phyloP scores from a whole-genome alignment of 2,888 invertebrate species.

The Melinopterus prodromus region DNA sequence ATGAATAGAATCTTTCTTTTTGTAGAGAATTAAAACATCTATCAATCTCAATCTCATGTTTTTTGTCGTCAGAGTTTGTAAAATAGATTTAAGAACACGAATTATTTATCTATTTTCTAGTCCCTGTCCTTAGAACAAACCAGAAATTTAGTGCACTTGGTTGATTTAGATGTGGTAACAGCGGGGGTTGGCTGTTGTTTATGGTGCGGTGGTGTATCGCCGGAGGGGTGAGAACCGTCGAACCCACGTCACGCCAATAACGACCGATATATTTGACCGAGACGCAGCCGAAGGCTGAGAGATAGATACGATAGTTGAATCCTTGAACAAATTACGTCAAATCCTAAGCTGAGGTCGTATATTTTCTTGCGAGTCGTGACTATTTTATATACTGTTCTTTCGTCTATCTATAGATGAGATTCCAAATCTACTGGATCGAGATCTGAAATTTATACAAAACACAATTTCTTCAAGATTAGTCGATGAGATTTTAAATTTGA shows the following conservation, averaged over 20 bases:
- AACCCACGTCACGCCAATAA: conserved; percentile 51
- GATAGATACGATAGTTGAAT: background rate
- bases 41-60: no score
- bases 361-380: background rate
- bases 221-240: conserved; percentile 46
- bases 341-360: background rate
- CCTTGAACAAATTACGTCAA: background rate
- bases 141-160: conserved; percentile 35
- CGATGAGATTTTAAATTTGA: no score
- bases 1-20: no score
- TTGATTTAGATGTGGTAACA: conserved; percentile 46
- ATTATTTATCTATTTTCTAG: background rate
- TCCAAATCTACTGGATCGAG: no score
- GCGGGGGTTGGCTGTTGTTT: conserved; percentile 42
- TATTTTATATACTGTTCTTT: no score
- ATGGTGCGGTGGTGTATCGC: conserved; percentile 44
- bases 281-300: conserved; percentile 34
- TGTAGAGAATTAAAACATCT: no score
- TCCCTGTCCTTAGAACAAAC: background rate
- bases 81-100: no score
- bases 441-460: no score
- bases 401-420: no score
- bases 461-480: no score
- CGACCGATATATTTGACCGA: conserved; percentile 47
- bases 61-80: no score